phyloP scores from a whole-genome alignment of 2,888 invertebrate genomes.

The Caenorhabditis macrosperma region DNA sequence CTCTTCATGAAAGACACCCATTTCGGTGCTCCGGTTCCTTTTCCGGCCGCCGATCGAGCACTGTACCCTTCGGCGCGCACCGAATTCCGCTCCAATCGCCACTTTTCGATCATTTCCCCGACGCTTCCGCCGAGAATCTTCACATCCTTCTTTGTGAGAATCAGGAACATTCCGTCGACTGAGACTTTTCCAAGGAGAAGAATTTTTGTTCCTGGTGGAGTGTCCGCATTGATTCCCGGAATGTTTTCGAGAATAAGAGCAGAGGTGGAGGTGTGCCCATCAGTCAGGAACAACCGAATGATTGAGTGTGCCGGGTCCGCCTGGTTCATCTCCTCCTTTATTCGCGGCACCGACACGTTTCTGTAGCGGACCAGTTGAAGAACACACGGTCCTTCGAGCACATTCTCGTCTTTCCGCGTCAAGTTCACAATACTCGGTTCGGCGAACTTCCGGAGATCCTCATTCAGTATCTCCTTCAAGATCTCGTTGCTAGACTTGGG shows the following conservation, averaged over 20 bases:
- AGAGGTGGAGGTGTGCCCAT: conserved; percentile 56
- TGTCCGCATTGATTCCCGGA: conserved; percentile 59
- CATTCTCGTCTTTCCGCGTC: conserved; percentile 23
- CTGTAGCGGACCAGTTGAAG: conserved; percentile 57
- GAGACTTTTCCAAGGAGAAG: conserved; percentile 61
- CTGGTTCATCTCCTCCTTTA: conserved; percentile 47
- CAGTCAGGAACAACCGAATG: conserved; percentile 60
- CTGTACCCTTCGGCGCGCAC: conserved; percentile 49
- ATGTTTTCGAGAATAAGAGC: conserved; percentile 42
- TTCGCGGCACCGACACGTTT: conserved; percentile 41
- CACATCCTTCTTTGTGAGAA: conserved; percentile 61
- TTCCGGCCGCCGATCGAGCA: conserved; percentile 29
- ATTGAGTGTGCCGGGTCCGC: conserved; percentile 28
- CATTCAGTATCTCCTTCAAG: conserved; percentile 41
- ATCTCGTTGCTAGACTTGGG: conserved; percentile 34
- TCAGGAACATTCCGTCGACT: conserved; percentile 65
- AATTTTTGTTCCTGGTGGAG: conserved; percentile 71
- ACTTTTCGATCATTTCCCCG: conserved; percentile 72
- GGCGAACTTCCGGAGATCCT: conserved; percentile 53
- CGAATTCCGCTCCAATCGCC: conserved; percentile 67
- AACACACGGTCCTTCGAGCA: conserved; percentile 48
- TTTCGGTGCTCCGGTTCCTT: conserved; percentile 61
- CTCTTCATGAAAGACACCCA: conserved; percentile 68
- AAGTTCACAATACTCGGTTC: conserved; percentile 41
- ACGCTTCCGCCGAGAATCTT: conserved; percentile 74